Percentiles rank a stretch among this genome's conserved stretches.
Evolutionary conservation across 1,140 invertebrate genomes (phyloP).

Genomic region (Magallana gigas): DNA sequence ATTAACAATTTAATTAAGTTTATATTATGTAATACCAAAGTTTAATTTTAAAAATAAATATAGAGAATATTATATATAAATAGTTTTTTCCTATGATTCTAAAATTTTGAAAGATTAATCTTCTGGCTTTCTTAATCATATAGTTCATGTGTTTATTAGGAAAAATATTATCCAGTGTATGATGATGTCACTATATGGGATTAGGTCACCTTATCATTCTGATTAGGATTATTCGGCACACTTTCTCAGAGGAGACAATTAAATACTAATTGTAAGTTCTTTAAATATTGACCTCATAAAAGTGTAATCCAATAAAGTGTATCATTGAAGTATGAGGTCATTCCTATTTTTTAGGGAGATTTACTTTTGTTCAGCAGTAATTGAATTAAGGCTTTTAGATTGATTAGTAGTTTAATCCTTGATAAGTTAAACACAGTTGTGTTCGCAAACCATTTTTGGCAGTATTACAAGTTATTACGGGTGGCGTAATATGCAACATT

Average conservation of each 20-base stretch:
- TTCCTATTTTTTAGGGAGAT: background rate
- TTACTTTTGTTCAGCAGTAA: background rate
- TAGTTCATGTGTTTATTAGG: background rate
- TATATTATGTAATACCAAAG: too few species aligned
- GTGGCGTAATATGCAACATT: too few species aligned
- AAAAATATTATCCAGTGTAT: background rate
- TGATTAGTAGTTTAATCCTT: constrained; percentile 2
- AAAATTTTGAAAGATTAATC: too few species aligned
- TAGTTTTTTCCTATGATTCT: too few species aligned
- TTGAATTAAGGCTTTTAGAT: background rate
- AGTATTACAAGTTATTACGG: background rate
- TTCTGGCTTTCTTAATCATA: background rate
- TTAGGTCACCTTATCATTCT: too few species aligned
- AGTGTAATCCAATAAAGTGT: background rate
- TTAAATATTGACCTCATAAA: background rate
- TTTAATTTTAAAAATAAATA: too few species aligned
- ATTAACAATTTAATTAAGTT: too few species aligned
- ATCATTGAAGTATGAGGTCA: background rate
- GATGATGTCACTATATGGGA: too few species aligned
- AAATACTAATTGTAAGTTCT: background rate
- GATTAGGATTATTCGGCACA: too few species aligned
- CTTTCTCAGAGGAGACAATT: too few species aligned
- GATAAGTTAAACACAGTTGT: background rate
- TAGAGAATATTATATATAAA: too few species aligned
- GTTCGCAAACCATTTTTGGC: constrained; percentile 1